Evolutionary conservation across 2,888 invertebrate genomes (phyloP).

Genomic region (Sminthurinus aureus): DNA sequence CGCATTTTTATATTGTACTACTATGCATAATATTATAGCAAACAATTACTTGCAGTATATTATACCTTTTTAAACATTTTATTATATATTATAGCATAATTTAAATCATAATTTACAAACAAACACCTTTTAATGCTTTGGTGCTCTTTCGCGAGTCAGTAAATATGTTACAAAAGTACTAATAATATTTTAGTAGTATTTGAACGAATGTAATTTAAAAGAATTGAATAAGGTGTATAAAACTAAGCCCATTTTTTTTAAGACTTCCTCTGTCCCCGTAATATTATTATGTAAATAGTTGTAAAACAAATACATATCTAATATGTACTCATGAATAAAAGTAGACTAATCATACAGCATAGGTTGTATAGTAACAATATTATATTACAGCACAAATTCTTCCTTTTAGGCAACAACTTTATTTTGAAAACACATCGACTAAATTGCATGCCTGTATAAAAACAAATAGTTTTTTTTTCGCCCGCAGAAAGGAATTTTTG

Average conservation of each 20-base stretch:
- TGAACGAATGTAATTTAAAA: neutral
- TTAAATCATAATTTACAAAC: constrained; percentile 1
- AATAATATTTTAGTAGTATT: neutral
- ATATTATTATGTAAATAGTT: too few relatives aligned
- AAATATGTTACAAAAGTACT: neutral
- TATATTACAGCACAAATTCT: neutral
- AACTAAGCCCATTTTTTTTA: neutral
- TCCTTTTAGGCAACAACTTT: neutral
- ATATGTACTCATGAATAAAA: neutral
- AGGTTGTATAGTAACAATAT: neutral
- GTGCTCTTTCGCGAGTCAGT: constrained; percentile 37
- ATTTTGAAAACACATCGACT: neutral
- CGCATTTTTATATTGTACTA: neutral
- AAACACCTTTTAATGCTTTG: constrained; percentile 19
- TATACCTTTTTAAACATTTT: neutral
- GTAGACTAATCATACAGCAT: neutral
- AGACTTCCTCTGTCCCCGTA: too few relatives aligned
- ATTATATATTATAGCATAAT: neutral
- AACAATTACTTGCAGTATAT: neutral
- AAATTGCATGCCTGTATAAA: neutral
- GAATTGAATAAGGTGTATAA: neutral
- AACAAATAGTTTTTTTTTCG: neutral
- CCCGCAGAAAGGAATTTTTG: neutral
- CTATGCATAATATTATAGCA: neutral
- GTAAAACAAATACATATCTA: too few relatives aligned